Evolutionary conservation across 2,888 invertebrate genomes (phyloP), one percentile per base, ranked within the genome.

Genomic region (Litoditis marina): DNA sequence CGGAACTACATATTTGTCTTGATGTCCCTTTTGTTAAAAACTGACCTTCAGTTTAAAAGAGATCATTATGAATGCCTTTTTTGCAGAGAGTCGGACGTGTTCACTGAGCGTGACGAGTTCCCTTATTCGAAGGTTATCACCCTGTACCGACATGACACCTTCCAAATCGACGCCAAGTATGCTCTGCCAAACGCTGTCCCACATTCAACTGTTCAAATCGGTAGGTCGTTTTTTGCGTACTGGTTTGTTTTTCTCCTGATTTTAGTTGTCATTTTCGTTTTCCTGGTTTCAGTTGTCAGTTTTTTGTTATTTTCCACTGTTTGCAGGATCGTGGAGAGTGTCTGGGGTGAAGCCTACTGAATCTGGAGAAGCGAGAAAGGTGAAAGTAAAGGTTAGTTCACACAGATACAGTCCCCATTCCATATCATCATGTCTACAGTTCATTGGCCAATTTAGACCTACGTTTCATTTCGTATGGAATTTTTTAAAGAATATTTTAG

Each of bases 61-160:
- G 8, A 44, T 44, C 25, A 22, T 25, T 25, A 44, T 44, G 19
- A 44, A 44, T 7, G 44, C 5, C 25, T 19, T 1, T 46, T 47
- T 84, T 85, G 53, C 82, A 92, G 91, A 42, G 91, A 92, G 78
- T 89, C 92, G 87, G 94, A 94, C 86, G 92, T 92, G 32, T 98
- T 95, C 85, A 90, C 90, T 0, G 87, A 89, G 59, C 91, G 91
- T 85, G 94, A 96, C 84, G 83, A 83, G 44, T 89, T 92, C 58
- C 98, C 98, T 16, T 94, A 92, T 85, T 91, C 93, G 16, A 94
- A 94, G 84, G 89, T 94, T 88, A 85, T 98, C 72, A 93, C 95
- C 0, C 91, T 98, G 85, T 91, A 90, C 85, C 89, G 92, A 74
- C 90, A 89, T 78, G 92, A 90, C 79, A 90, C 93, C 4, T 95